Conservation (phyloP, 2,797 vertebrate species). For the Macropus fuliginosus region DNA sequence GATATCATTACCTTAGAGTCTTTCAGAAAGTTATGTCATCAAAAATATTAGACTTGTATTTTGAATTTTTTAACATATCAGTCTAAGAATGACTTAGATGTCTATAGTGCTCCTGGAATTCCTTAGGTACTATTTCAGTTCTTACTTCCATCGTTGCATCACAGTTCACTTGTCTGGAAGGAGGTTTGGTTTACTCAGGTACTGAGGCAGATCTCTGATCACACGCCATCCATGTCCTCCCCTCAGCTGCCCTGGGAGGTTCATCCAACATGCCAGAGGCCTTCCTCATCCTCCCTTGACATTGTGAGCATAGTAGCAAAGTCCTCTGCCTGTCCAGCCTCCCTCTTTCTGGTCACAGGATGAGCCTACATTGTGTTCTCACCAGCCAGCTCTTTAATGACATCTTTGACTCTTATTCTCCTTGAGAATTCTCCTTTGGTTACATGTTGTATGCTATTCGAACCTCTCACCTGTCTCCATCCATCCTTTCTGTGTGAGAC, state of each 20-base stretch:
- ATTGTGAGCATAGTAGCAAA: not conserved
- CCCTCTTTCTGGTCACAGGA: not conserved
- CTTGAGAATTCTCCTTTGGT: not conserved
- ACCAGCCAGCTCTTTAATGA: not conserved
- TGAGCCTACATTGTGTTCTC: not conserved
- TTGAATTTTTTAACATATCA: not conserved
- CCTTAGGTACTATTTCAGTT: not conserved
- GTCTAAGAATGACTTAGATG: not conserved
- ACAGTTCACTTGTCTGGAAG: not conserved
- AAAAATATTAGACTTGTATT: not conserved
- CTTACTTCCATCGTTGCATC: not conserved
- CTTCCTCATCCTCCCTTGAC: not conserved
- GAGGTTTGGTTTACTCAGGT: not conserved
- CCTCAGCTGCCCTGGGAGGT: not conserved
- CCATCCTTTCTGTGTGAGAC: not conserved
- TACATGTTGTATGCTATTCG: no score
- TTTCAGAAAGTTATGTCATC: not conserved
- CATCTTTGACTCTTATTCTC: not conserved
- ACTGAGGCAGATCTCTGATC: not conserved
- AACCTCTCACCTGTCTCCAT: not conserved
- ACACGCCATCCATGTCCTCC: not conserved
- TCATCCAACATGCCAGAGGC: not conserved
- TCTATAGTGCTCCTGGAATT: not conserved
- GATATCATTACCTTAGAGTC: not conserved
- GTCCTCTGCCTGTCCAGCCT: no score